These are phyloP conservation scores for Halichoeres trimaculatus DNA, from an alignment of 2,113 vertebrate genomes.

Conservation along the genomic window DNA sequence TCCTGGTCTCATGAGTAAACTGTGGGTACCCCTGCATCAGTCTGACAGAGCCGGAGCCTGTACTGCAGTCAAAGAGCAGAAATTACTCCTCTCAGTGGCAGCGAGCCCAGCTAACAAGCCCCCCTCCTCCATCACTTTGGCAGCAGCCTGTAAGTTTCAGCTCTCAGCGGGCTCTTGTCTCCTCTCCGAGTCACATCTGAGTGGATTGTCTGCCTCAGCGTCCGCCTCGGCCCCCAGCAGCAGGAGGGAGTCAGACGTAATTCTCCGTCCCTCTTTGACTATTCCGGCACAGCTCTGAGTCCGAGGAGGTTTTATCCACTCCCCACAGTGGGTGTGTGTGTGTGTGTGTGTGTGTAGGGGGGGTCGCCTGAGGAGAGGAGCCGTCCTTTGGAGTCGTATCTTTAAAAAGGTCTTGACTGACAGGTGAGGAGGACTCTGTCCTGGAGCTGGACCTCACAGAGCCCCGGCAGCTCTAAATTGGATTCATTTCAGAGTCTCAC, in stretches of 20 bases:
- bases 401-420: constrained; percentile 49
- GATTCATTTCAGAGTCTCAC: constrained; percentile 42
- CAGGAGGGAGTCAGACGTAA: constrained; percentile 16
- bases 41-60: background rate
- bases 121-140: constrained; percentile 1
- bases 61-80: background rate
- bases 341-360: too few species aligned
- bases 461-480: constrained; percentile 34
- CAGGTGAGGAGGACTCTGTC: constrained; percentile 23
- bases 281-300: constrained; percentile 24
- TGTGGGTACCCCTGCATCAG: background rate
- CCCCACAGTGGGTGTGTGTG: too few species aligned
- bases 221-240: constrained; percentile 24
- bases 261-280: background rate
- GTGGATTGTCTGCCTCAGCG: background rate
- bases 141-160: constrained; percentile 28
- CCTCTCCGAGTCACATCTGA: constrained; percentile 17
- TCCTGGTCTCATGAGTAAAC: background rate
- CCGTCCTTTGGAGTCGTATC: constrained; percentile 38
- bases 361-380: constrained; percentile 31
- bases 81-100: background rate
- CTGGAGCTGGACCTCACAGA: constrained; percentile 14
- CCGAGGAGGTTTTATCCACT: constrained; percentile 19
- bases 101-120: background rate
- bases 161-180: constrained; percentile 18